Percentiles rank a stretch among this genome's conserved stretches.
phyloP scores from a whole-genome alignment of 1,140 invertebrate species.

The Brachionus koreanus region DNA sequence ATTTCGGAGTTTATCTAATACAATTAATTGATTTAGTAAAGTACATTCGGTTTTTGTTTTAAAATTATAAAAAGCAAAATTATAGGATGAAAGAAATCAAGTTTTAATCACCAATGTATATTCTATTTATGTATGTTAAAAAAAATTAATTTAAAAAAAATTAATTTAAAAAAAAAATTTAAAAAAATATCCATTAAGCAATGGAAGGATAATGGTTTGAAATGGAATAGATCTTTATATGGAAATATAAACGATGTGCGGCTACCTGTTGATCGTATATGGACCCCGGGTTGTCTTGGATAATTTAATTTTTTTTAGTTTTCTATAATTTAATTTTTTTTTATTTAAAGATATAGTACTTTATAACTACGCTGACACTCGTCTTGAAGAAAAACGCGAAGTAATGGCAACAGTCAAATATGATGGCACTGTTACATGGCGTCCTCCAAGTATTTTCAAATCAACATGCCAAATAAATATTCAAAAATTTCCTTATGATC shows the following conservation, averaged over 20 bases:
- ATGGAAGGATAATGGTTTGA: conserved; percentile 42
- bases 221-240: conserved; percentile 31
- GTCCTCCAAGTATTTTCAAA: conserved; percentile 96
- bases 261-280: conserved; percentile 29
- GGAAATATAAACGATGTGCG: conserved; percentile 16
- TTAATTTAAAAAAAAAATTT: too few species aligned
- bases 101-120: conserved; percentile 40
- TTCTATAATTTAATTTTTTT: not conserved
- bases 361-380: conserved; percentile 51
- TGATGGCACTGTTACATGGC: conserved; percentile 92
- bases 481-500: conserved; percentile 57
- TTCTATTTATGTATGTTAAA: conserved; percentile 23
- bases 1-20: conserved; percentile 56
- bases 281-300: conserved; percentile 24
- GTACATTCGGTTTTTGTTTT: not conserved
- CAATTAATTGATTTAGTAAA: conserved; percentile 57
- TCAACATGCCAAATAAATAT: conserved; percentile 84
- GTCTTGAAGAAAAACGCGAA: conserved; percentile 55
- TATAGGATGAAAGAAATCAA: conserved; percentile 45
- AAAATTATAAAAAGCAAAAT: not conserved
- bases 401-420: conserved; percentile 61
- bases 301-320: not conserved
- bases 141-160: not conserved
- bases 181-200: not conserved
- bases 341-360: not conserved